phyloP scores from a whole-genome alignment of 2,797 vertebrate genomes.

The Parauchenoglanis punctatus region DNA sequence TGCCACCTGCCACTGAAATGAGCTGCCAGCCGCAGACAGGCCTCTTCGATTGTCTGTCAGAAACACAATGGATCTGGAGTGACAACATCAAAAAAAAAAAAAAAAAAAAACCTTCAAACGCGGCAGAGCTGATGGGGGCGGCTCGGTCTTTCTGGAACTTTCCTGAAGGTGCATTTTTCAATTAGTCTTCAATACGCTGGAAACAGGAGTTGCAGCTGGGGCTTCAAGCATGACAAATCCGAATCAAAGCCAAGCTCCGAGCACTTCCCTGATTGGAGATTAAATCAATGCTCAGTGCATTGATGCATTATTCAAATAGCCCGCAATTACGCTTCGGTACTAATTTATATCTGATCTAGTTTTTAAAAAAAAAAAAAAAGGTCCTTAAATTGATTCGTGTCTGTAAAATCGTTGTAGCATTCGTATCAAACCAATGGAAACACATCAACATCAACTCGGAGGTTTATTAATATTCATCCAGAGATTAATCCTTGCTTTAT shows the following conservation, averaged over 20 bases:
- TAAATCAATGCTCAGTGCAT: neutral
- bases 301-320: constrained; percentile 18
- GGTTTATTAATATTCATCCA: constrained; percentile 73
- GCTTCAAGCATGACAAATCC: constrained; percentile 66
- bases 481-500: constrained; percentile 77
- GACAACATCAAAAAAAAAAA: constrained; percentile 93
- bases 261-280: neutral
- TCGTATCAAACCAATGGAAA: constrained; percentile 7
- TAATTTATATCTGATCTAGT: constrained; percentile 9
- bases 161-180: constrained; percentile 81
- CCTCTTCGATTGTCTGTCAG: constrained; percentile 93
- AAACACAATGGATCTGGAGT: constrained; percentile 87
- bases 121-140: constrained; percentile 48
- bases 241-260: constrained; percentile 9
- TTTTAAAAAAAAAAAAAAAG: neutral
- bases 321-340: neutral
- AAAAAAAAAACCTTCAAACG: constrained; percentile 67
- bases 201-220: constrained; percentile 75
- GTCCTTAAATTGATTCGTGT: constrained; percentile 24
- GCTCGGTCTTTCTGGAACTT: constrained; percentile 70
- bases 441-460: neutral
- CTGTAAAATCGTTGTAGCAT: neutral
- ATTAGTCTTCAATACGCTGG: constrained; percentile 76
- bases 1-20: constrained; percentile 99
- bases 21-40: constrained; percentile 84